Evolutionary conservation across 1,140 invertebrate species (phyloP).

Genomic region (Calliopsis andreniformis): DNA sequence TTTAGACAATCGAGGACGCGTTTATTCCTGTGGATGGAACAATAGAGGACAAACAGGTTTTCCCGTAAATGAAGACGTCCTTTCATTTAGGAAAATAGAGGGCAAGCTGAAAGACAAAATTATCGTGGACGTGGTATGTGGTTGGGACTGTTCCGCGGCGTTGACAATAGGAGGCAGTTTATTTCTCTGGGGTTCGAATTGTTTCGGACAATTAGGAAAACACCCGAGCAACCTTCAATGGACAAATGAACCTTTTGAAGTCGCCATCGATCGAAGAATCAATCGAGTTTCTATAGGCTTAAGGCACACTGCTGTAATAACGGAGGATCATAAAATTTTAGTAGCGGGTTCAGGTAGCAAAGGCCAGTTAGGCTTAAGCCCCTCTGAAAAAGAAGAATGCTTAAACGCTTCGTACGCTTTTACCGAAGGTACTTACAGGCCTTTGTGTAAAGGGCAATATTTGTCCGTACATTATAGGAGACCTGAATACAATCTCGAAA

Average conservation of each 20-base stretch:
- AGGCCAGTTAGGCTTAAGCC: conserved; percentile 84
- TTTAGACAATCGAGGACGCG: conserved; percentile 84
- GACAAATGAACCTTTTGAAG: conserved; percentile 46
- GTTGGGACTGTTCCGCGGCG: conserved; percentile 88
- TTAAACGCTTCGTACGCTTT: conserved; percentile 75
- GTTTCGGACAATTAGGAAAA: conserved; percentile 86
- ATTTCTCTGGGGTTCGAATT: conserved; percentile 90
- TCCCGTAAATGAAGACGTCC: conserved; percentile 63
- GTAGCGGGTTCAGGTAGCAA: conserved; percentile 84
- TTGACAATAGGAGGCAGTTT: conserved; percentile 85
- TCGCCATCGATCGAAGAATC: conserved; percentile 43
- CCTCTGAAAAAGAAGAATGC: conserved; percentile 57
- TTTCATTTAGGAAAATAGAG: conserved; percentile 56
- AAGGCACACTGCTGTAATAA: conserved; percentile 86
- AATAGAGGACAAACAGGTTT: conserved; percentile 89
- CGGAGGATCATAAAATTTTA: conserved; percentile 84
- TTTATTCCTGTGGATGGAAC: conserved; percentile 95
- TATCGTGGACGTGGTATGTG: conserved; percentile 84
- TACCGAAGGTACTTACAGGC: conserved; percentile 79
- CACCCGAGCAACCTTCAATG: conserved; percentile 15
- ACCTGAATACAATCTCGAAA: not conserved
- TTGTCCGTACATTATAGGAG: not conserved
- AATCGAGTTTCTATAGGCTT: conserved; percentile 81
- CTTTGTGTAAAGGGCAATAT: not conserved
- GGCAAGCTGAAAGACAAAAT: conserved; percentile 75